These are phyloP conservation scores for Athalia cordata DNA, from an alignment of 2,888 invertebrate genomes.

Conservation along the genomic window DNA sequence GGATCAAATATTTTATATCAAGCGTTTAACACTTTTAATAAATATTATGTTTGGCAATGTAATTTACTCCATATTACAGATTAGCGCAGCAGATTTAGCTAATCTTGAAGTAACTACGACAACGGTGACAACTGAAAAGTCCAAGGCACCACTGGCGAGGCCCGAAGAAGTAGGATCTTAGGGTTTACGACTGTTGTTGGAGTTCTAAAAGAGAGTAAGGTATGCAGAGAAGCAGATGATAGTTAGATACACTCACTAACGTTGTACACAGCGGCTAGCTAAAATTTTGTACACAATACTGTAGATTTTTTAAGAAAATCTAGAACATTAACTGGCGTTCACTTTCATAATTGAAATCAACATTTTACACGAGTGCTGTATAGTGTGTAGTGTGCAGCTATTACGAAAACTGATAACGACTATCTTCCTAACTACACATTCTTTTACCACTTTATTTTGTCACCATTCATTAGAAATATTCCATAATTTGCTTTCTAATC, in stretches of 20 bases:
- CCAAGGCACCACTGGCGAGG: constrained; percentile 69
- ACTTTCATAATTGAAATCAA: constrained; percentile 20
- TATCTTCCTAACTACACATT: constrained; percentile 27
- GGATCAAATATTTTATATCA: not conserved
- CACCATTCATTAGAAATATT: not conserved
- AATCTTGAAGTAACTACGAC: constrained; percentile 70
- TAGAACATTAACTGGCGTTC: constrained; percentile 19
- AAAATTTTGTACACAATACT: constrained; percentile 26
- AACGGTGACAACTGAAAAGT: constrained; percentile 68
- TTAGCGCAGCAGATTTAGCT: constrained; percentile 70
- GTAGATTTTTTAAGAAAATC: constrained; percentile 41
- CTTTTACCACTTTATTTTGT: constrained; percentile 4
- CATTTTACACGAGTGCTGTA: constrained; percentile 33
- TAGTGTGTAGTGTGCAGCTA: constrained; percentile 26
- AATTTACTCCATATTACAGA: constrained; percentile 59
- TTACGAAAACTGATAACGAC: not conserved
- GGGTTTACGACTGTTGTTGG: constrained; percentile 44
- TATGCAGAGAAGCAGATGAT: constrained; percentile 15
- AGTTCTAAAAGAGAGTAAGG: constrained; percentile 10
- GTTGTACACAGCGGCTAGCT: constrained; percentile 38
- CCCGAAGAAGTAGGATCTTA: constrained; percentile 71
- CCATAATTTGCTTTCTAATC: too few relatives aligned
- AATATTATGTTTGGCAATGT: not conserved
- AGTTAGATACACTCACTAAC: constrained; percentile 25
- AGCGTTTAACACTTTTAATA: constrained; percentile 28